These are phyloP conservation scores for Aleiodes leptofemur DNA, from an alignment of 2,888 invertebrate species.

Conservation along the genomic window DNA sequence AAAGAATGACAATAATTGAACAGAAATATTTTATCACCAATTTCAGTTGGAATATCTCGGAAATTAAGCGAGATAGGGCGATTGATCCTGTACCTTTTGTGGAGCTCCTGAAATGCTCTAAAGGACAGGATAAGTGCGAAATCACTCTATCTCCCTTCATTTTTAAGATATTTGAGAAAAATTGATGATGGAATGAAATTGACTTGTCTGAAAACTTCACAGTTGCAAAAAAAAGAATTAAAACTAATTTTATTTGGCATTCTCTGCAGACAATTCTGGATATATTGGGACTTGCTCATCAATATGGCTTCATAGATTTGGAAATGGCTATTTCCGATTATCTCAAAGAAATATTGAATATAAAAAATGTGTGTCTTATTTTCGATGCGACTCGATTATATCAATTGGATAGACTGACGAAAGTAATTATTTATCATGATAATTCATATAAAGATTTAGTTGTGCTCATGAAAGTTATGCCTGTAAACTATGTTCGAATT, in stretches of 20 bases:
- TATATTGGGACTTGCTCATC: conserved; percentile 91
- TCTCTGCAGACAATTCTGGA: conserved; percentile 73
- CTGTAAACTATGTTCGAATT: no score
- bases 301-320: conserved; percentile 95
- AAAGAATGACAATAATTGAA: no score
- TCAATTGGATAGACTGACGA: conserved; percentile 78
- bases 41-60: not conserved
- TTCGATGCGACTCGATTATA: conserved; percentile 92
- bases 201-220: not conserved
- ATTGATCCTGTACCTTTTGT: no score
- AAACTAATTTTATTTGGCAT: conserved; percentile 12
- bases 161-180: no score
- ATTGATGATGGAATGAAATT: no score
- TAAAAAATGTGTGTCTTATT: conserved; percentile 95
- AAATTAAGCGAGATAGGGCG: not conserved
- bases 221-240: not conserved
- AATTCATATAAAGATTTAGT: not conserved
- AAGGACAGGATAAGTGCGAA: no score
- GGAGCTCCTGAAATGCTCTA: no score
- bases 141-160: no score
- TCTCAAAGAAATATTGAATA: conserved; percentile 89
- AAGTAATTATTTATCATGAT: conserved; percentile 57
- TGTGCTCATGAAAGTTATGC: no score
- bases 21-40: no score
- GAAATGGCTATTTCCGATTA: conserved; percentile 96